Percentiles rank a stretch among this genome's conserved stretches.
Conservation (phyloP, 2,888 invertebrate genomes). For the Villa cingulata region DNA sequence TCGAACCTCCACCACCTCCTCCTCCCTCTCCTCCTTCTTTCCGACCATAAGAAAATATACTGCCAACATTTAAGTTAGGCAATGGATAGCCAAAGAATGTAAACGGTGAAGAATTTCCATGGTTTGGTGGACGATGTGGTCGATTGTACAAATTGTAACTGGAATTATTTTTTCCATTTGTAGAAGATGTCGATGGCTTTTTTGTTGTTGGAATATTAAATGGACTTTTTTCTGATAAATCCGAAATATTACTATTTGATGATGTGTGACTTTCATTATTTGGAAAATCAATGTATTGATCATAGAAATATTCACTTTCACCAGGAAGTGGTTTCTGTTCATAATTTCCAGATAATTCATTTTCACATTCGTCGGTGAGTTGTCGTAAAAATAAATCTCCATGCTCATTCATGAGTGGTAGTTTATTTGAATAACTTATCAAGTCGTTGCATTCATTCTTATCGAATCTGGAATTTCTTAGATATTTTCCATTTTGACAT, state of each 20-base stretch:
- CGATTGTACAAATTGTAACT: constrained; percentile 32
- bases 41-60: constrained; percentile 39
- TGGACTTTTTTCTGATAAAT: background rate
- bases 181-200: constrained; percentile 20
- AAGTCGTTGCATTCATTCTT: constrained; percentile 49
- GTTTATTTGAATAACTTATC: constrained; percentile 32
- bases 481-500: constrained; percentile 62
- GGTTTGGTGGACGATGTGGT: constrained; percentile 17
- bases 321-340: constrained; percentile 49
- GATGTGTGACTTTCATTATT: constrained; percentile 42
- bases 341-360: constrained; percentile 38
- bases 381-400: constrained; percentile 50
- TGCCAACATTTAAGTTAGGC: constrained; percentile 55
- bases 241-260: constrained; percentile 2
- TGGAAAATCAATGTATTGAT: constrained; percentile 68
- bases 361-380: constrained; percentile 42
- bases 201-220: background rate
- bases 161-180: constrained; percentile 39
- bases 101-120: constrained; percentile 41
- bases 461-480: constrained; percentile 59
- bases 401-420: constrained; percentile 51
- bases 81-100: constrained; percentile 78
- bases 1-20: background rate
- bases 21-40: constrained; percentile 28
- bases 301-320: constrained; percentile 71